Conservation (phyloP, 1,140 invertebrate genomes). For the Bombus polaris region DNA sequence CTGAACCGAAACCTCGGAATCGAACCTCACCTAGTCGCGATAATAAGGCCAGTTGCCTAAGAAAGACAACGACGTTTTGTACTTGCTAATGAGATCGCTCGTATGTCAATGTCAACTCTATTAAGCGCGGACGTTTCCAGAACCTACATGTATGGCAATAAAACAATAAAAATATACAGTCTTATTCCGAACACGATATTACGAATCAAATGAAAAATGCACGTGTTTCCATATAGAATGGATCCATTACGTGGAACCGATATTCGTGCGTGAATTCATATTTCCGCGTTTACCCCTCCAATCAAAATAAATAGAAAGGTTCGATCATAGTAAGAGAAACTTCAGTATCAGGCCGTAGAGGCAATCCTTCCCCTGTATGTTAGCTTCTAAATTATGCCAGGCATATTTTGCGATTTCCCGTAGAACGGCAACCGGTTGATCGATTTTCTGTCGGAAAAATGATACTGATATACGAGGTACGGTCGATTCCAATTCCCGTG, state of each 20-base stretch:
- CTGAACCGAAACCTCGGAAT: background rate
- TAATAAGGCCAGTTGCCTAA: background rate
- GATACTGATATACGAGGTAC: conserved; percentile 66
- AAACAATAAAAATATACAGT: background rate
- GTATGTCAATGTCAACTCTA: background rate
- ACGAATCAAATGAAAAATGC: background rate
- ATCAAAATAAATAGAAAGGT: conserved; percentile 29
- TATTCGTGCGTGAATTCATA: background rate
- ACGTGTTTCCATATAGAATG: background rate
- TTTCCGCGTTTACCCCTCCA: background rate
- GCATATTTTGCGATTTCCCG: conserved; percentile 63
- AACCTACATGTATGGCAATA: too few species aligned
- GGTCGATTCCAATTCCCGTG: conserved; percentile 61
- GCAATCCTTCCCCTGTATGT: conserved; percentile 42
- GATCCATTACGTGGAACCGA: background rate
- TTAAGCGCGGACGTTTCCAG: background rate
- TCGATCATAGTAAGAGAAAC: background rate
- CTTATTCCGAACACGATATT: background rate
- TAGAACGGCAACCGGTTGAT: conserved; percentile 39
- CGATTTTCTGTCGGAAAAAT: conserved; percentile 69
- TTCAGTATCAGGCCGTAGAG: conserved; percentile 37
- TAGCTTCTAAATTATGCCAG: conserved; percentile 61
- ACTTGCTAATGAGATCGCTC: background rate
- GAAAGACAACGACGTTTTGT: background rate
- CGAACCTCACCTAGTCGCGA: background rate